A percentile compares a stretch with the other conserved stretches of the same genome.
Conservation (phyloP, 1,140 invertebrate species). For the Bombus superbus region DNA sequence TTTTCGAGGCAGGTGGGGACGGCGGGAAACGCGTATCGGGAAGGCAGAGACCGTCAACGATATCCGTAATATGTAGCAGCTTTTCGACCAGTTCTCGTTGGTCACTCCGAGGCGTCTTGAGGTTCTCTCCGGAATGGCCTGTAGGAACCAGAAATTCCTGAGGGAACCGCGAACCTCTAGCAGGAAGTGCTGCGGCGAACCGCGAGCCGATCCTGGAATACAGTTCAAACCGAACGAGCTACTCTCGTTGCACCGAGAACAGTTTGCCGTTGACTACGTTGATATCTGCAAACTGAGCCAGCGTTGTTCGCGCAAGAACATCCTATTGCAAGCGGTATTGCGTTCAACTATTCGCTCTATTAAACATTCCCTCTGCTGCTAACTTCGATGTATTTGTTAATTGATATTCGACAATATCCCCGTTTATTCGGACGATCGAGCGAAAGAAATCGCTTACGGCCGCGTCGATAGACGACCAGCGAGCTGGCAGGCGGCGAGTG, state of each 20-base stretch:
- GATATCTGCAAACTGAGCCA: conserved; percentile 5
- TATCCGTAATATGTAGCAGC: conserved; percentile 55
- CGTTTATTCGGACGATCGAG: background rate
- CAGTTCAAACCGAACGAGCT: conserved; percentile 89
- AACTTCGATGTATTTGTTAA: background rate
- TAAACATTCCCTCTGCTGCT: background rate
- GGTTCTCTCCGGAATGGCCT: conserved; percentile 72
- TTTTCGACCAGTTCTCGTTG: conserved; percentile 80
- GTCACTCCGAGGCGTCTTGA: conserved; percentile 85
- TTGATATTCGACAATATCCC: background rate
- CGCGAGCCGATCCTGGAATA: conserved; percentile 89
- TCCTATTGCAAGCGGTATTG: background rate
- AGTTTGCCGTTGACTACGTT: conserved; percentile 83
- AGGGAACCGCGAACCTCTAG: conserved; percentile 89
- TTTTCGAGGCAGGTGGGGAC: background rate
- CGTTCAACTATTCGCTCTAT: conserved; percentile 6
- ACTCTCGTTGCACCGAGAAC: conserved; percentile 86
- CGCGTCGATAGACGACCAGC: background rate
- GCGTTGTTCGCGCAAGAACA: background rate
- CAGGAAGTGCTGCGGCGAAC: conserved; percentile 92
- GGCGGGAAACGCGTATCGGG: background rate
- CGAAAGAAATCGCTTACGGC: background rate
- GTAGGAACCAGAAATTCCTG: conserved; percentile 77
- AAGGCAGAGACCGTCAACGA: conserved; percentile 73
- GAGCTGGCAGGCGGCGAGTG: background rate